These are phyloP conservation scores for Rachycentron canadum DNA, from an alignment of 2,797 vertebrate species.

Conservation along the genomic window DNA sequence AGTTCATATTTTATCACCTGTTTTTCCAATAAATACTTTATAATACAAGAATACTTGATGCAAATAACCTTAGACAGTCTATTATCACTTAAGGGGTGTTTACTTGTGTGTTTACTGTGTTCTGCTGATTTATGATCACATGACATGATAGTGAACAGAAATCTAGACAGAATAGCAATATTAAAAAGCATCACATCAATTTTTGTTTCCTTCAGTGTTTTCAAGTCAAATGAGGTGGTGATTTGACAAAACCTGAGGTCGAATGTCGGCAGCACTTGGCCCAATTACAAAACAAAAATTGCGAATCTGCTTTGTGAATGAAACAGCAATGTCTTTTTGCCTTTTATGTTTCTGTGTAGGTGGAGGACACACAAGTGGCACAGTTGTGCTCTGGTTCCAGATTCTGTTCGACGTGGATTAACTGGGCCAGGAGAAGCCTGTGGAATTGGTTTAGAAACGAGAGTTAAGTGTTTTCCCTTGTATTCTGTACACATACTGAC, in stretches of 20 bases:
- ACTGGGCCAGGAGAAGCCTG: slow-evolving; percentile 87
- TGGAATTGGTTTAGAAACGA: slow-evolving; percentile 91
- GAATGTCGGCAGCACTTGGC: background rate
- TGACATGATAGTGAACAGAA: background rate
- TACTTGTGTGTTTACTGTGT: too few species aligned
- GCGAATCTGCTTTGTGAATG: background rate
- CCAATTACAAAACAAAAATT: background rate
- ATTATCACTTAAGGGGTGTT: background rate
- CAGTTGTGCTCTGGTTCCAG: slow-evolving; percentile 90
- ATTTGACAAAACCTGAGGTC: background rate
- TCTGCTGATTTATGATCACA: too few species aligned
- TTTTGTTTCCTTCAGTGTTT: background rate
- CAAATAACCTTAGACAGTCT: background rate
- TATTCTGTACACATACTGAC: slow-evolving; percentile 18
- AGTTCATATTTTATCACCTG: background rate
- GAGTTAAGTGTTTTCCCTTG: slow-evolving; percentile 84
- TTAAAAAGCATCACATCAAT: background rate
- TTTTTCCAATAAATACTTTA: background rate
- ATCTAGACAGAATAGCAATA: background rate
- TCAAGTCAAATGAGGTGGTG: background rate
- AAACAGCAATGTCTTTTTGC: slow-evolving; percentile 13
- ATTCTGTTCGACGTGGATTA: slow-evolving; percentile 84
- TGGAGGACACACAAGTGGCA: slow-evolving; percentile 94
- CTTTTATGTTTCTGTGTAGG: slow-evolving; percentile 74
- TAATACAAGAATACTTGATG: background rate